Percentiles rank a stretch among this genome's conserved stretches.
Conservation (phyloP, 2,797 vertebrate species). For the Fratercula arctica region DNA sequence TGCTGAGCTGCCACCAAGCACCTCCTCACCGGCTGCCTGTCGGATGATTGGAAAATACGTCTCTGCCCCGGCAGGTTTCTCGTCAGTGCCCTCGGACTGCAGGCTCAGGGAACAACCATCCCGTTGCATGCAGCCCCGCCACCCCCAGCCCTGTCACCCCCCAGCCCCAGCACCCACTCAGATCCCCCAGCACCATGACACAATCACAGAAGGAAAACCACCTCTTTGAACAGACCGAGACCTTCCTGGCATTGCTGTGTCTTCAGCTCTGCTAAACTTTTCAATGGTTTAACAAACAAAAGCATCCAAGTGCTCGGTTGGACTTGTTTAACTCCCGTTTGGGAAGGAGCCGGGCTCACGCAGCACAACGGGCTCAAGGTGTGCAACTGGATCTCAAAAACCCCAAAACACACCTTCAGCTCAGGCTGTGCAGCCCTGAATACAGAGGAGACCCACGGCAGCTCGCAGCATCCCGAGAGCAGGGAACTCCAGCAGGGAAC, state of each 20-base stretch:
- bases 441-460: not conserved
- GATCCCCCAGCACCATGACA: no score
- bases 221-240: not conserved
- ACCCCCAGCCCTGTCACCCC: not conserved
- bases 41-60: not conserved
- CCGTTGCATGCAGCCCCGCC: fast-evolving
- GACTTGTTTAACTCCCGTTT: not conserved
- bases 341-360: not conserved
- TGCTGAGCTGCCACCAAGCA: not conserved
- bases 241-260: not conserved
- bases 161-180: fast-evolving
- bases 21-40: not conserved
- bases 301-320: not conserved
- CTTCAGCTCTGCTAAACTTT: not conserved
- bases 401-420: not conserved
- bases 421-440: not conserved
- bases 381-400: not conserved
- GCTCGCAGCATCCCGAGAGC: not conserved
- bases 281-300: not conserved
- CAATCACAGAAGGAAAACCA: not conserved
- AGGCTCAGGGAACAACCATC: not conserved
- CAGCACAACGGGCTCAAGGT: not conserved
- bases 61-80: not conserved
- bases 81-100: no score
- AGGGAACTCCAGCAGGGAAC: not conserved